Percentiles rank a stretch among this genome's conserved stretches.
Conservation (phyloP, 2,888 invertebrate species). For the Netelia virgata region DNA sequence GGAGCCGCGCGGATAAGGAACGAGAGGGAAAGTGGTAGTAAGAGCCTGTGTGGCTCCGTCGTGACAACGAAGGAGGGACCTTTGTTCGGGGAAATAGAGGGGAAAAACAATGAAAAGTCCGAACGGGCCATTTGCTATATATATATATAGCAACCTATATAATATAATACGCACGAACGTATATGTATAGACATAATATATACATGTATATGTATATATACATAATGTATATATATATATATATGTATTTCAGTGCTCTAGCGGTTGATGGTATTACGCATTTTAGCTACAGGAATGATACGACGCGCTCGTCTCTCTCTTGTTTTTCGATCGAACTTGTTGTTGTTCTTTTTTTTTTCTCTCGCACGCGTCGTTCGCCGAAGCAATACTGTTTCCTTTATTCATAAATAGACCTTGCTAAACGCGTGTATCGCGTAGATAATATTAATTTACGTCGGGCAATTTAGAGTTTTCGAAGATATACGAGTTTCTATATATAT, state of each 20-base stretch:
- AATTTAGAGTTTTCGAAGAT: not conserved
- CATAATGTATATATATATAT: not conserved
- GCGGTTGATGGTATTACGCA: not conserved
- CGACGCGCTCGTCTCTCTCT: not conserved
- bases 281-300: not conserved
- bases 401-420: not conserved
- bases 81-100: constrained; percentile 5
- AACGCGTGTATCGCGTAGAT: no score
- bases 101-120: constrained; percentile 46
- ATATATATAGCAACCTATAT: not conserved
- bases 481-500: not conserved
- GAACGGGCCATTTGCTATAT: constrained; percentile 1
- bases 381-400: not conserved
- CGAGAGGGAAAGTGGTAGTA: constrained; percentile 7
- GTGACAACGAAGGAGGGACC: not conserved
- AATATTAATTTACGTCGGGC: not conserved
- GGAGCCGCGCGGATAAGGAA: not conserved
- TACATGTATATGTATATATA: not conserved
- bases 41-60: not conserved
- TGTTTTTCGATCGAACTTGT: not conserved
- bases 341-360: not conserved
- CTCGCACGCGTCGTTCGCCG: not conserved
- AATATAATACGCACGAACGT: not conserved
- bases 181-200: not conserved
- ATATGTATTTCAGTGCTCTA: not conserved